Evolutionary conservation across 1,140 invertebrate species (phyloP), one percentile per base, ranked within the genome.

Genomic region (Hylaeus anthracinus): DNA sequence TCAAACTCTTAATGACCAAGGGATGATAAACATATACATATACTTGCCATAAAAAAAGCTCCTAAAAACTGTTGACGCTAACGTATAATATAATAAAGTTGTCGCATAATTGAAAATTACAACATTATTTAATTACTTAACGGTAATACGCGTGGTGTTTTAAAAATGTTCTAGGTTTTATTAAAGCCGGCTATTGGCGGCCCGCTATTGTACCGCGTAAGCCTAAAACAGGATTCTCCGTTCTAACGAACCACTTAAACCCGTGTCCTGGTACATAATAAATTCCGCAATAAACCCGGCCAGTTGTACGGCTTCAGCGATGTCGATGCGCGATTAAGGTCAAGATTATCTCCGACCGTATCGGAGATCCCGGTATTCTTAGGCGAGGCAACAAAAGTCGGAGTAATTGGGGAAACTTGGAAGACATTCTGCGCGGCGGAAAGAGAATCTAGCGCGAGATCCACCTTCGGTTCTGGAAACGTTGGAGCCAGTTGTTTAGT

Each of bases 261-360:
- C 48, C 53, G 14, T 43, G 14, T 60, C 56, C 48, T 5, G 1
- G 41, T 26, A 26, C 26, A 51, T 41, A 72, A 79, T 79, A 56
- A 73, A 56, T 64, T 73, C 9, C 8, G 63, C 12, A 64, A 73
- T 73, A 79, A 73, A 72, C 60, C 53, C 41, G 37, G 43, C 6
- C 77, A 51, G 53, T 73, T 66, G 48, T 79, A 66, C 53, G 66
- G 61, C 77, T 79, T 79, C 71, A 6, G 15, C 61, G 51, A 73
- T 71, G 61, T 51, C 77, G 60, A 79, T 79, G 43, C 3, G 71
- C 26, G 77, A 79, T 79, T 79, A 79, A 79, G 77, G 77, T 79
- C 77, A 73, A 79, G 77, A 79, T 79, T 79, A 79, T 79, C 77
- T 41, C 61, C 56, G 6, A 8, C 70, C 43, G 41, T 79, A 79